Percentiles rank a stretch among this genome's conserved stretches.
phyloP scores from a whole-genome alignment of 2,888 invertebrate species.

The Tanytarsus gracilentus region DNA sequence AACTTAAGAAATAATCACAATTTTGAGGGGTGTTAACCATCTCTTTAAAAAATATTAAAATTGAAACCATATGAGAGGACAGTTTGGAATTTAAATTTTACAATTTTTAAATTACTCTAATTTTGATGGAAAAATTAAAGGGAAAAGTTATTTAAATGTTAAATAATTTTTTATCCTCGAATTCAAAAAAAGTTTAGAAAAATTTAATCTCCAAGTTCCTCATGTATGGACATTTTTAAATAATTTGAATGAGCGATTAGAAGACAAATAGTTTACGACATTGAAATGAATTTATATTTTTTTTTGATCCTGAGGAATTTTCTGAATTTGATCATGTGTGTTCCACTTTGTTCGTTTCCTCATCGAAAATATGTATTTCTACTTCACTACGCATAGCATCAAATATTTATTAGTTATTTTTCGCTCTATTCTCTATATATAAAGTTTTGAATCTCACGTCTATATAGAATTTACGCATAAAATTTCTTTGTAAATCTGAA shows the following conservation, averaged over 20 bases:
- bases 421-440: background rate
- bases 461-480: background rate
- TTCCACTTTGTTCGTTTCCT: slow-evolving; percentile 6
- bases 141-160: background rate
- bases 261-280: background rate
- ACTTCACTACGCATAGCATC: background rate
- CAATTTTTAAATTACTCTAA: too few species aligned
- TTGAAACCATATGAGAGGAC: too few species aligned
- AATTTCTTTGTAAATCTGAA: background rate
- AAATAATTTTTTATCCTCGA: background rate
- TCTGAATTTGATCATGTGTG: background rate
- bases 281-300: too few species aligned
- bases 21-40: background rate
- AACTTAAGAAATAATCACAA: slow-evolving; percentile 9
- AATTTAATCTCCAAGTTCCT: too few species aligned
- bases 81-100: too few species aligned
- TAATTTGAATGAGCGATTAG: too few species aligned
- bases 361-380: background rate
- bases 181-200: too few species aligned
- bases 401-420: background rate
- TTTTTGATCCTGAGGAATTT: slow-evolving; percentile 10
- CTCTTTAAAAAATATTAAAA: too few species aligned
- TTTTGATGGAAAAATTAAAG: too few species aligned
- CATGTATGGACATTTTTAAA: too few species aligned
- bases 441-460: background rate